Base-by-base conservation (phyloP, 1,140 invertebrate genomes). In the Coelopa frigida region DNA sequence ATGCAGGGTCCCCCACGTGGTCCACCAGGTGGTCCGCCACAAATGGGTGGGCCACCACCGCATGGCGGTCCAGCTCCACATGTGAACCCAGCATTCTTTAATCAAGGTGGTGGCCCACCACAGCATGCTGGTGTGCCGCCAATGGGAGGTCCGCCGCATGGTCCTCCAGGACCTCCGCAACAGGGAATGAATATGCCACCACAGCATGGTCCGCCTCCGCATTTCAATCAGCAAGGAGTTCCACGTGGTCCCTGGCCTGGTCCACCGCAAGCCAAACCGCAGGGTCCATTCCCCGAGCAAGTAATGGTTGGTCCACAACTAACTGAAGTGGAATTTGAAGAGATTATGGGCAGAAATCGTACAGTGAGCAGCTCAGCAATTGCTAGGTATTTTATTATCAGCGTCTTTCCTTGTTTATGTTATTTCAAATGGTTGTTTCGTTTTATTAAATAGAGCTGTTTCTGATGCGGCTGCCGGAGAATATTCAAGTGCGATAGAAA, bases 291-390 rank as follows among this genome's bases (percentile, higher is more conserved):
- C 42, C 54, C 61, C 5, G 58, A 63, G 39, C 58, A 72, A 33
- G 52, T 72, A 48, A 70, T 74, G 14, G 76, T 78, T 59, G 78
- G 76, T 1, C 80, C 85, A 1, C 79, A 79, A 24, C 77, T 97
- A 18, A 85, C 82, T 50, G 94, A 98, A 71, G 84, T 85, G 51
- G 96, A 99, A 75, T 98, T 98, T 73, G 94, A 99, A 73, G 96
- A 99, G 71, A 94, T 98, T 29, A 96, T 99, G 89, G 81, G 85
- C 41, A 78, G 96, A 53, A 99, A 99, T 73, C 79, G 94, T 51
- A 98, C 94, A 10, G 94, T 99, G 2, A 97, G 93, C 7, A 94
- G 90, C 51, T 94, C 88, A 27, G 95, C 96, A 3, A 98, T 99
- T 50, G 89, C 91, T 11, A 59, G 64, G 63, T 67, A 14, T 21